Evolutionary conservation across 2,888 invertebrate genomes (phyloP).

Genomic region (Dasypolia templi): DNA sequence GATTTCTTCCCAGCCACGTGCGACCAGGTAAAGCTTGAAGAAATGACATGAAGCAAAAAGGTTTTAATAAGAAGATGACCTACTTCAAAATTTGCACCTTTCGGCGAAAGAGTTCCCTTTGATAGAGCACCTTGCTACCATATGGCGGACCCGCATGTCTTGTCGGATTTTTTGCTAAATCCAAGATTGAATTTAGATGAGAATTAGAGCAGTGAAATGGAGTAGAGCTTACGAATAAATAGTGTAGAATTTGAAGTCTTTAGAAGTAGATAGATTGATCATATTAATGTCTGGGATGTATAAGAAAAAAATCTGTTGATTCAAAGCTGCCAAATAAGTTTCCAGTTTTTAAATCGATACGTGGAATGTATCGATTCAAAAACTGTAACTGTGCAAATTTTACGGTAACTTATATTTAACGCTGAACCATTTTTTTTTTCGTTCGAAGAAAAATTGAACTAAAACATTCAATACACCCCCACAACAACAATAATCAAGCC

Average conservation of each 20-base stretch:
- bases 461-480: not conserved
- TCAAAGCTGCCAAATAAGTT: too few relatives aligned
- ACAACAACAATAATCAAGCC: not conserved
- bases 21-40: conserved; percentile 61
- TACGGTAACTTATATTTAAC: not conserved
- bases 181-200: conserved; percentile 25
- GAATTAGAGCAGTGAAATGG: conserved; percentile 38
- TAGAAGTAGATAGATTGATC: not conserved
- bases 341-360: too few relatives aligned
- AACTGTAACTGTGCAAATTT: too few relatives aligned
- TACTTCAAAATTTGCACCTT: conserved; percentile 88
- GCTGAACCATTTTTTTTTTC: not conserved
- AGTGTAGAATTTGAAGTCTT: not conserved
- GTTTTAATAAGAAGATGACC: conserved; percentile 80
- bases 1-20: conserved; percentile 37
- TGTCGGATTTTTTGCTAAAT: conserved; percentile 59
- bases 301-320: not conserved
- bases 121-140: conserved; percentile 84
- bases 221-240: not conserved
- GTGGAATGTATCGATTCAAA: not conserved
- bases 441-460: too few relatives aligned
- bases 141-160: conserved; percentile 82
- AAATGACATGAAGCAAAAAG: conserved; percentile 69
- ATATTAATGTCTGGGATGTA: not conserved
- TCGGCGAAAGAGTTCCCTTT: conserved; percentile 83